These are phyloP conservation scores for Aegithalos caudatus DNA, from an alignment of 2,113 vertebrate species.

Conservation along the genomic window DNA sequence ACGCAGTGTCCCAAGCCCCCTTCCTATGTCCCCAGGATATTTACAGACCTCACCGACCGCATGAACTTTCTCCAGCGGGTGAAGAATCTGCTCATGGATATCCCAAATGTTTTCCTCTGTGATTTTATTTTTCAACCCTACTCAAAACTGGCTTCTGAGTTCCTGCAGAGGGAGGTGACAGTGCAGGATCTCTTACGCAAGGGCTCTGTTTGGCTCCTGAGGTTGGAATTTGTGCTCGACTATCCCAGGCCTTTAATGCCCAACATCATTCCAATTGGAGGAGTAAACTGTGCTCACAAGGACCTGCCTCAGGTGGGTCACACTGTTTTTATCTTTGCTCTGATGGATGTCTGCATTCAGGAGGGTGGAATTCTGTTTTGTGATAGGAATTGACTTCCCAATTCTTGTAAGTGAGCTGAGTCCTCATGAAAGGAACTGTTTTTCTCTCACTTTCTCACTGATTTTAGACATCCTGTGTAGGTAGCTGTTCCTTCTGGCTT, in stretches of 20 bases:
- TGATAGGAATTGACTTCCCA: no score
- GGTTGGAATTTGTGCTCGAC: slow-evolving; percentile 76
- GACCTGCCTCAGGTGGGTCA: no score
- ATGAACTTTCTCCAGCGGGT: slow-evolving; percentile 83
- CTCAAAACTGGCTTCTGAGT: slow-evolving; percentile 62
- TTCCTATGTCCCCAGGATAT: slow-evolving; percentile 67
- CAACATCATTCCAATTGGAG: no score
- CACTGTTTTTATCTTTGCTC: no score
- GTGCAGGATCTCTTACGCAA: slow-evolving; percentile 69
- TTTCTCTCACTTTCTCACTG: no score
- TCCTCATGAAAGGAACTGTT: no score
- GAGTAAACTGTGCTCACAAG: no score
- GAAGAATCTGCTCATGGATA: slow-evolving; percentile 60
- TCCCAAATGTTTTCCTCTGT: slow-evolving; percentile 61
- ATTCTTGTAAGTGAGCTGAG: no score
- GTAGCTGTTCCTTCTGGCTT: no score
- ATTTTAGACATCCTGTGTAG: no score
- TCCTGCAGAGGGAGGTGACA: slow-evolving; percentile 67
- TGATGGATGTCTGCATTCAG: no score
- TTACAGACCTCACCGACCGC: slow-evolving; percentile 11
- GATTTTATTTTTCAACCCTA: slow-evolving; percentile 55
- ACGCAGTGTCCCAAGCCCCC: background rate
- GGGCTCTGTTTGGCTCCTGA: slow-evolving; percentile 83
- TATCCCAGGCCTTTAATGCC: slow-evolving; percentile 76
- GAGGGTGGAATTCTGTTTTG: no score